phyloP scores from a whole-genome alignment of 2,113 vertebrate genomes.

The Macroglossus sobrinus region DNA sequence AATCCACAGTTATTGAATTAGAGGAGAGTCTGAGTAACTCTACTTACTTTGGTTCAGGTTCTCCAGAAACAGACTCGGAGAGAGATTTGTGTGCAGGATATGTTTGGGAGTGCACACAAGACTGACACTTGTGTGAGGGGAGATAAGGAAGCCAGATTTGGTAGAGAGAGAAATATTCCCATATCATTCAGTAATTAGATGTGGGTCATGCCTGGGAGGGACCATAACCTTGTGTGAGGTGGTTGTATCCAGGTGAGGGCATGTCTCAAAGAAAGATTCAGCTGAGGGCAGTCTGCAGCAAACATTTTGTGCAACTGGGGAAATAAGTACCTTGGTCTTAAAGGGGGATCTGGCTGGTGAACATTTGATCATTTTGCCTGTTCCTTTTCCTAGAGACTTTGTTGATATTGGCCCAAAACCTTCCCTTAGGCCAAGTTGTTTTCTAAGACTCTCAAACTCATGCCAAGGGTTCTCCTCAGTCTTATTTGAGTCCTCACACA shows the following conservation, averaged over 20 bases:
- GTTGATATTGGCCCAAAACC: neutral
- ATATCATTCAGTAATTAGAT: neutral
- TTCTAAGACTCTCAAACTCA: neutral
- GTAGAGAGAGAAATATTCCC: neutral
- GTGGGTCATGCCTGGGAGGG: neutral
- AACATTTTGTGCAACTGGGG: neutral
- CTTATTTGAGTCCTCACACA: neutral
- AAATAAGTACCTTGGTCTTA: neutral
- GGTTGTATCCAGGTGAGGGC: neutral
- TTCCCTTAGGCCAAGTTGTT: neutral
- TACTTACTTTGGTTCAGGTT: neutral
- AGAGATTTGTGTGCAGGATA: neutral
- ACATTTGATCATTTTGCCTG: neutral
- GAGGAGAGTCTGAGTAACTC: neutral
- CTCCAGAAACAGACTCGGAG: neutral
- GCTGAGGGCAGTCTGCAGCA: neutral
- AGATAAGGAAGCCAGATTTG: neutral
- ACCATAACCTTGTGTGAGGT: neutral
- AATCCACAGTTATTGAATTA: neutral
- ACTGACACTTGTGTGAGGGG: too few species aligned
- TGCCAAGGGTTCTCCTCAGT: neutral
- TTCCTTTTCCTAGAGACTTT: neutral
- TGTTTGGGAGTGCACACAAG: fast-evolving
- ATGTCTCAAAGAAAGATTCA: neutral
- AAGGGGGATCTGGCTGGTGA: neutral